Base-by-base conservation (phyloP, 2,113 vertebrate species). In the Lota lota region DNA sequence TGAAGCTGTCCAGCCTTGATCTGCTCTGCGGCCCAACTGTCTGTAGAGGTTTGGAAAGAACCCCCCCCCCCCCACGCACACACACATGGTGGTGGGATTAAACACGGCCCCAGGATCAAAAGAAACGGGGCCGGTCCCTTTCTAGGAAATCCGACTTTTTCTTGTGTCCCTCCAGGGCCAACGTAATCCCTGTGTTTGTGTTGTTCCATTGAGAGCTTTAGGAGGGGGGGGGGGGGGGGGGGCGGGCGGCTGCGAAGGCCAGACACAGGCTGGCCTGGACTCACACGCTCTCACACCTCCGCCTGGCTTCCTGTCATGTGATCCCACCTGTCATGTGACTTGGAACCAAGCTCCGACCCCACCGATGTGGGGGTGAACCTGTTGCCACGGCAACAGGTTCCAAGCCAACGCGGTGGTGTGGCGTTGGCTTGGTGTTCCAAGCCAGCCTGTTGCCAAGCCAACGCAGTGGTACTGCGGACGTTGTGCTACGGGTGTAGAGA, bases 101-200 rank as follows among this genome's bases (percentile, higher is more conserved):
- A 7, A 68, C 69, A 19, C 28, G 59, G 21, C 6, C 7, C n/a
- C 65, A 62, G 67, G 58, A 68, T 73, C 56, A 75, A 69, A 63
- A 77, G 72, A 22, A 21, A n/a, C 33, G 0, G 36, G 28, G 40
- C 3, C 11, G 73, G 76, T 28, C 16, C n/a, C 11, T 11, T 68
- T 73, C 79, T 66, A 33, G 22, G 77, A 79, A 84, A 64, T 69
- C 53, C 76, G 15, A 69, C 57, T 68, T 28, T 70, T 6, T 40
- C 1, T 40, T 40, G 1, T 40, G 36, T 40, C 36, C 50, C 24
- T 4, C 14, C 4, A 17, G 56, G 2, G 5, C 40, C 50, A 50
- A 60, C 66, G 21, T 77, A 82, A 76, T 78, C 53, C 82, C 82
- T 53, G 63, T 63, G 68, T 75, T 65, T 71, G 77, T 77, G 67